phyloP scores from a whole-genome alignment of 2,797 vertebrate genomes.

The Pangasius sanitwongsei region DNA sequence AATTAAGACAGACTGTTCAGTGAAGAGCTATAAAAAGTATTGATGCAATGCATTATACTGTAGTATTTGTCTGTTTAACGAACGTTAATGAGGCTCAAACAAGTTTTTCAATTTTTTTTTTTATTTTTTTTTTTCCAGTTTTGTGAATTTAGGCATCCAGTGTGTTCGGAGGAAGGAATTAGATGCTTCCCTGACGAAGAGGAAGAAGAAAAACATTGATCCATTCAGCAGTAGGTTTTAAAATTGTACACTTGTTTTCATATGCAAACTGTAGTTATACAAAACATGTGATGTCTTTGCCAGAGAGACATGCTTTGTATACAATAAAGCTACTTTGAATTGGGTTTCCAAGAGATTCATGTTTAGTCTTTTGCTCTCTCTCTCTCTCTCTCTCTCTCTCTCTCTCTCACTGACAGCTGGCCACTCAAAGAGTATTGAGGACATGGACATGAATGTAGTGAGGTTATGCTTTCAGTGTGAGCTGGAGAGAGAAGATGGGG shows the following conservation, averaged over 20 bases:
- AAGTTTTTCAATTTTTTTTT: not conserved
- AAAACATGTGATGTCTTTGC: not conserved
- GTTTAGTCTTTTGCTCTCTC: not conserved
- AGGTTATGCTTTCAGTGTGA: conserved; percentile 92
- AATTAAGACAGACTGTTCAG: not conserved
- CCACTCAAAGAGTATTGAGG: conserved; percentile 89
- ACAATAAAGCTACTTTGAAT: not conserved
- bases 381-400: not conserved
- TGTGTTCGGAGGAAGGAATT: conserved; percentile 92
- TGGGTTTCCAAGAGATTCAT: not conserved
- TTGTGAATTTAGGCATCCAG: conserved; percentile 92
- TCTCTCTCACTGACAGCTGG: conserved; percentile 72
- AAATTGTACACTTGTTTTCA: not conserved
- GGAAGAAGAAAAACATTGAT: conserved; percentile 87
- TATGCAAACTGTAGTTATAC: not conserved
- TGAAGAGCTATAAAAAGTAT: not conserved
- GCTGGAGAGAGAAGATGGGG: conserved; percentile 77
- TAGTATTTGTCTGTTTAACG: not conserved
- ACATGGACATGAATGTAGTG: conserved; percentile 96
- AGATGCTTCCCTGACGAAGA: conserved; percentile 82
- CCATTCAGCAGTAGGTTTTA: conserved; percentile 88
- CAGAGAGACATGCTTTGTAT: not conserved
- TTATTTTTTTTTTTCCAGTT: conserved; percentile 71
- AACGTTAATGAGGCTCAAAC: not conserved
- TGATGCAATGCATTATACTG: not conserved